Conservation (phyloP, 2,888 invertebrate genomes). For the Polia nebulosa region DNA sequence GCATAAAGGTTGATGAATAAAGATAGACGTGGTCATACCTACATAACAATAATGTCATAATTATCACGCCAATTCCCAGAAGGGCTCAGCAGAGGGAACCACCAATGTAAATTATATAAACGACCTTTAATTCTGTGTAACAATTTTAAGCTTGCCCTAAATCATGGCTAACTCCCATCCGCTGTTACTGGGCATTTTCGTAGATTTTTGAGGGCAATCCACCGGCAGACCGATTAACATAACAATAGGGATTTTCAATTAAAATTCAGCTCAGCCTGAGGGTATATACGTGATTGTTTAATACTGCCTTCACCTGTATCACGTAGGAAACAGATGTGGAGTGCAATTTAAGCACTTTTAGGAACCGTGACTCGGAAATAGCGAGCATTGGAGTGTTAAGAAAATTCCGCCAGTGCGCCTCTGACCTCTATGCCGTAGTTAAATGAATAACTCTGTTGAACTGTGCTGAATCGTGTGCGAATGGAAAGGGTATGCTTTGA, state of each 20-base stretch:
- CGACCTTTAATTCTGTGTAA: background rate
- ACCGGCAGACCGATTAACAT: conserved; percentile 29
- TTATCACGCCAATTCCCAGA: background rate
- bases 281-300: conserved; percentile 38
- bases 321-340: conserved; percentile 38
- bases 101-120: background rate
- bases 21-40: background rate
- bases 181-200: background rate
- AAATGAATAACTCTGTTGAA: conserved; percentile 51
- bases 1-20: background rate
- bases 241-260: conserved; percentile 52
- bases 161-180: background rate
- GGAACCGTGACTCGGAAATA: conserved; percentile 51
- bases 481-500: conserved; percentile 35
- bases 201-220: conserved; percentile 14
- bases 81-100: background rate
- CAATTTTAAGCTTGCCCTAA: conserved; percentile 5
- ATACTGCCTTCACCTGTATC: conserved; percentile 20
- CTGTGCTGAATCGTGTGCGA: conserved; percentile 34
- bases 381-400: conserved; percentile 57
- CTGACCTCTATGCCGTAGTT: conserved; percentile 41
- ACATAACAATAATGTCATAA: background rate
- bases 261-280: conserved; percentile 42
- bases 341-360: conserved; percentile 62
- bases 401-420: conserved; percentile 44